phyloP scores from a whole-genome alignment of 1,140 invertebrate species.

The Conus ventricosus region DNA sequence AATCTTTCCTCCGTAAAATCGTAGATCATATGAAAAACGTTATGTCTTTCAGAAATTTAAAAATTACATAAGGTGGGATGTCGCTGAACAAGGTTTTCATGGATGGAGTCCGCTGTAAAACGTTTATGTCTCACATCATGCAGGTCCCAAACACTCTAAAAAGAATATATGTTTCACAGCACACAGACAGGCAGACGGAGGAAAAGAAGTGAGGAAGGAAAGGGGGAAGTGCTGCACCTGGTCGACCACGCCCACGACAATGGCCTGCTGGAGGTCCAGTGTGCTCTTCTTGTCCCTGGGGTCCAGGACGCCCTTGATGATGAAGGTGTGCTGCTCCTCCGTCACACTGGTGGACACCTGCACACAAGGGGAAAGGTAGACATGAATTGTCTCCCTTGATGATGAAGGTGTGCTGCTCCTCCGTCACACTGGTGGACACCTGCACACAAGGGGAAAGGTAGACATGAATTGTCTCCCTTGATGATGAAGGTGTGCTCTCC shows the following conservation, averaged over 20 bases:
- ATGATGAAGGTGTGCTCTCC: not conserved
- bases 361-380: not conserved
- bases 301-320: constrained; percentile 67
- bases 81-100: no score
- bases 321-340: constrained; percentile 67
- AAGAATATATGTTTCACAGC: no score
- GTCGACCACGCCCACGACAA: constrained; percentile 67
- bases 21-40: no score
- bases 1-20: no score
- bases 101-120: no score
- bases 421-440: not conserved
- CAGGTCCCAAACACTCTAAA: no score
- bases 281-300: constrained; percentile 54
- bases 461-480: not conserved
- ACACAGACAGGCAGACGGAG: no score
- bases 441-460: not conserved
- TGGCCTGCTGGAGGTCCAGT: constrained; percentile 67
- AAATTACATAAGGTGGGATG: no score
- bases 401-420: not conserved
- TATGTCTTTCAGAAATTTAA: no score
- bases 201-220: no score
- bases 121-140: no score
- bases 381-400: not conserved
- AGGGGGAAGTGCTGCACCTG: constrained; percentile 30
- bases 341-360: constrained; percentile 55